These are phyloP conservation scores for Sinosuthora webbiana DNA, from an alignment of 2,113 vertebrate genomes.

Conservation along the genomic window DNA sequence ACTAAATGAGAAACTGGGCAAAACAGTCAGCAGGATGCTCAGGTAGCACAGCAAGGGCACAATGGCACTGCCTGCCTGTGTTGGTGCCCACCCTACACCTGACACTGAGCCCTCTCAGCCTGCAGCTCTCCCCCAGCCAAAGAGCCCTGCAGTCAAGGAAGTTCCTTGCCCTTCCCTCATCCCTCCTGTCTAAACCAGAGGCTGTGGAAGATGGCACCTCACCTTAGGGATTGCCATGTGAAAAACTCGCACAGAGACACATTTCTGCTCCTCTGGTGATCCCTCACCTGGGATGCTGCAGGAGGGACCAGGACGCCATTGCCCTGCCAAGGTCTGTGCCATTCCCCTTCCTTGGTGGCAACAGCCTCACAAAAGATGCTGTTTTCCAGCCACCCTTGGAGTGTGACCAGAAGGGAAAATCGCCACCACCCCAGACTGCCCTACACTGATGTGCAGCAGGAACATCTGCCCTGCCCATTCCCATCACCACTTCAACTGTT, in stretches of 20 bases:
- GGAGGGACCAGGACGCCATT: neutral
- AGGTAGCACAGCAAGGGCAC: neutral
- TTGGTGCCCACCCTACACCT: fast-evolving
- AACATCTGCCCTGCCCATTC: neutral
- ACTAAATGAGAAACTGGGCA: neutral
- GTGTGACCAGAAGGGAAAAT: neutral
- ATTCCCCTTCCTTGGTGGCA: neutral
- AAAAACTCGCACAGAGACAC: neutral
- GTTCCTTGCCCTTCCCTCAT: neutral
- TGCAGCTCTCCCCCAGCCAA: neutral
- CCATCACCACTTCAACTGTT: neutral
- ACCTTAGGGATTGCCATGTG: fast-evolving
- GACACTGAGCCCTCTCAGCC: fast-evolving
- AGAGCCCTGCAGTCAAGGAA: neutral
- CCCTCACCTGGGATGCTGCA: fast-evolving
- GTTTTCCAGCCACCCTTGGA: neutral
- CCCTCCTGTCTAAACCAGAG: neutral
- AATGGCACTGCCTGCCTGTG: neutral
- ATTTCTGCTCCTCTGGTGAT: neutral
- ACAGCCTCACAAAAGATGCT: neutral
- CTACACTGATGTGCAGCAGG: fast-evolving
- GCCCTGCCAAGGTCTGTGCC: neutral
- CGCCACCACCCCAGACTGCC: neutral
- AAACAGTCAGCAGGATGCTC: neutral
- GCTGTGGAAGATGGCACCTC: neutral